Percentiles rank a stretch among this genome's conserved stretches.
These are phyloP conservation scores for Drosophila crucigera DNA, from an alignment of 2,888 invertebrate genomes.

Conservation along the genomic window DNA sequence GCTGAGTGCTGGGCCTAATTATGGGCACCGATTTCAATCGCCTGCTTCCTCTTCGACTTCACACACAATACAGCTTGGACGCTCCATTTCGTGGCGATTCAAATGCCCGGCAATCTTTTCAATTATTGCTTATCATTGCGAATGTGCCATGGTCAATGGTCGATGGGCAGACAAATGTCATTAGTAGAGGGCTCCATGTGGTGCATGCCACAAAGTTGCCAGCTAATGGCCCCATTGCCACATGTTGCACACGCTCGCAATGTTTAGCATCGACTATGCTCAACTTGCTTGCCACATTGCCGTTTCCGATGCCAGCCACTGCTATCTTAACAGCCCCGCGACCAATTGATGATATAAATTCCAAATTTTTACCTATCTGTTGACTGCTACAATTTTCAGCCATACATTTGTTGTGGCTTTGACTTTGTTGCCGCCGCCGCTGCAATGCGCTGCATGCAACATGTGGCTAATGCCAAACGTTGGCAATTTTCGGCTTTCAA, in stretches of 20 bases:
- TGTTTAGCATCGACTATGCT: constrained; percentile 10
- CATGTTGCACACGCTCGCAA: constrained; percentile 23
- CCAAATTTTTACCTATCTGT: constrained; percentile 48
- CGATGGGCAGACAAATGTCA: constrained; percentile 62
- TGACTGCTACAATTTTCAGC: constrained; percentile 41
- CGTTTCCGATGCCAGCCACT: constrained; percentile 16
- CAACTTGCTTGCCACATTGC: constrained; percentile 17
- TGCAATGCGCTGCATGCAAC: constrained; percentile 31
- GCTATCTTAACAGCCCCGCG: constrained; percentile 49
- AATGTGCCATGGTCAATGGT: constrained; percentile 37
- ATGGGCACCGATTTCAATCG: constrained; percentile 41
- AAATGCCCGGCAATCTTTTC: constrained; percentile 77
- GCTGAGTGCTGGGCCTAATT: constrained; percentile 50
- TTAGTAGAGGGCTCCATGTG: constrained; percentile 56
- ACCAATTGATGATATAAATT: constrained; percentile 58
- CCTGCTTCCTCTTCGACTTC: constrained; percentile 24
- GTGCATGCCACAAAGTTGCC: constrained; percentile 51
- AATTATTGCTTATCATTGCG: constrained; percentile 78
- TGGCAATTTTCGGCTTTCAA: constrained; percentile 39
- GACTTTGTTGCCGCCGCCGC: constrained; percentile 27
- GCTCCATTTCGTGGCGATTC: constrained; percentile 62
- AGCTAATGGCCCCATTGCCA: constrained; percentile 44
- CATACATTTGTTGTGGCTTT: constrained; percentile 38
- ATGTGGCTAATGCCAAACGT: constrained; percentile 23
- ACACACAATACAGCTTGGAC: constrained; percentile 23